These are phyloP conservation scores for Drosophila simulans DNA, from an alignment of 1,140 invertebrate genomes.

Conservation along the genomic window DNA sequence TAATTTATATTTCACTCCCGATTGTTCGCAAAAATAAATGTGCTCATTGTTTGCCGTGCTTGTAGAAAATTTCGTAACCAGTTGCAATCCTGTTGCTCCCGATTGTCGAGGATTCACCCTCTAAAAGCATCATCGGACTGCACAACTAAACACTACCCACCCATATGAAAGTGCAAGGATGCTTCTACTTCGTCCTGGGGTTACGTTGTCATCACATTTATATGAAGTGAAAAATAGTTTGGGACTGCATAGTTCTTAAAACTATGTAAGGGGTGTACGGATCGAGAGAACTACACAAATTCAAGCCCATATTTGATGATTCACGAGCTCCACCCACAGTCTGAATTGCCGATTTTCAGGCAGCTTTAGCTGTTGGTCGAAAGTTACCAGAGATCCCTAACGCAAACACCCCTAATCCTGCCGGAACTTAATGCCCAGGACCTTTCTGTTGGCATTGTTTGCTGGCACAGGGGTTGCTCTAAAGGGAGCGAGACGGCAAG, in stretches of 20 bases:
- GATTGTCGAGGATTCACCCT: slow-evolving; percentile 32
- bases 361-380: slow-evolving; percentile 31
- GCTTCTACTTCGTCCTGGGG: no score
- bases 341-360: background rate
- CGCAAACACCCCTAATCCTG: slow-evolving; percentile 63
- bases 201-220: no score
- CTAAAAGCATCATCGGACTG: slow-evolving; percentile 10
- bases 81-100: slow-evolving; percentile 44
- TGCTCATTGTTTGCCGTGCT: slow-evolving; percentile 22
- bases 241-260: no score
- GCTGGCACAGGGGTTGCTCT: slow-evolving; percentile 66
- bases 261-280: background rate
- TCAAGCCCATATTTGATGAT: background rate
- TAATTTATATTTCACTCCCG: slow-evolving; percentile 63
- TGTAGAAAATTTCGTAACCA: background rate
- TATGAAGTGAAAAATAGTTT: no score
- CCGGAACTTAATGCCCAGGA: slow-evolving; percentile 57
- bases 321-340: slow-evolving; percentile 16
- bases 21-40: slow-evolving; percentile 68
- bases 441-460: slow-evolving; percentile 54
- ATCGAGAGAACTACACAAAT: background rate
- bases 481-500: background rate
- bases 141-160: slow-evolving; percentile 36
- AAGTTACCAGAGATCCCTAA: slow-evolving; percentile 19
- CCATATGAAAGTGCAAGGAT: background rate